Conservation (phyloP, 2,113 vertebrate genomes). For the Thermophis baileyi region DNA sequence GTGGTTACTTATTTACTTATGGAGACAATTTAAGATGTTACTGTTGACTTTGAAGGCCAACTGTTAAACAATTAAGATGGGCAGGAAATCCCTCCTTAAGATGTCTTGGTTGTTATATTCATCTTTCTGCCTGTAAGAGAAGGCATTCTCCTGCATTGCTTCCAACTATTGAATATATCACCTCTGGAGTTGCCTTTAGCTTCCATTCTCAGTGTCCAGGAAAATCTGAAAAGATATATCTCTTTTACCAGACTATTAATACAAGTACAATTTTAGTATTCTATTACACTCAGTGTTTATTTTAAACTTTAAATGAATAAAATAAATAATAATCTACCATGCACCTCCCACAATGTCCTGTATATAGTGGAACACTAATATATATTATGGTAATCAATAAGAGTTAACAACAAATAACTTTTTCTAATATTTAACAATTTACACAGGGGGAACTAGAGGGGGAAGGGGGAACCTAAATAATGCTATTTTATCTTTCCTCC, state of each 20-base stretch:
- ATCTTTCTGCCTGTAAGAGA: not conserved
- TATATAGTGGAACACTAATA: not conserved
- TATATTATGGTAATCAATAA: not conserved
- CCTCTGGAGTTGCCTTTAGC: not conserved
- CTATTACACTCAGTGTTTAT: not conserved
- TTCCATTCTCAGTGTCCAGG: not conserved
- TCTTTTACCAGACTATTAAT: not conserved
- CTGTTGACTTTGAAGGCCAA: not conserved
- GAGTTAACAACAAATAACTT: not conserved
- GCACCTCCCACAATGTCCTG: not conserved
- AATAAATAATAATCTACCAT: not conserved
- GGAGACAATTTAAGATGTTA: not conserved
- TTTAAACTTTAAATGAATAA: not conserved
- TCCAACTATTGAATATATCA: not conserved
- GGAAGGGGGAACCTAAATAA: rapidly evolving
- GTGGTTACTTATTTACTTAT: not conserved
- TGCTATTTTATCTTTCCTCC: rapidly evolving
- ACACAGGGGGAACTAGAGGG: too few species aligned
- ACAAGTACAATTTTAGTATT: not conserved
- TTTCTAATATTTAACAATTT: not conserved
- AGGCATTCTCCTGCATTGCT: not conserved
- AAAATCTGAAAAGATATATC: not conserved
- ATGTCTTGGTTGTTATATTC: not conserved
- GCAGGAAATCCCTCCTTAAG: not conserved
- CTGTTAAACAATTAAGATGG: not conserved